Evolutionary conservation across 2,797 vertebrate genomes (phyloP).

Genomic region (Pseudochromis fuscus): DNA sequence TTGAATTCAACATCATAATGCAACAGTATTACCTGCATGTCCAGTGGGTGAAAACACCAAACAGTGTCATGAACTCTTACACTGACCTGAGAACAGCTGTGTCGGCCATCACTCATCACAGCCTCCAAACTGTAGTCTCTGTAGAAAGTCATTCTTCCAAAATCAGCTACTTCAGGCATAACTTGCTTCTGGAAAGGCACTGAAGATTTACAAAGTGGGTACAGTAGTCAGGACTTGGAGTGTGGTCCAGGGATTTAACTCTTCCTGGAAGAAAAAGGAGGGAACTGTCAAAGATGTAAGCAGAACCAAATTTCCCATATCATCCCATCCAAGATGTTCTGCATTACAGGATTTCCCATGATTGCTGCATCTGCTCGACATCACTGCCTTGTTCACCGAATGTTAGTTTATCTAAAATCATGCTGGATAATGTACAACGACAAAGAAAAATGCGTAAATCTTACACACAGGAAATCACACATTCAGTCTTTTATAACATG

Average conservation of each 20-base stretch:
- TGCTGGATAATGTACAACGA: background rate
- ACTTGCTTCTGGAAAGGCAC: slow-evolving; percentile 41
- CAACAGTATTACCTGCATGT: background rate
- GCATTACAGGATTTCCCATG: slow-evolving; percentile 22
- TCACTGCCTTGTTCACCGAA: background rate
- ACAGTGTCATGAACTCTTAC: background rate
- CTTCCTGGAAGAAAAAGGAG: slow-evolving; percentile 32
- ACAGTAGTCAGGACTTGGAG: slow-evolving; percentile 15
- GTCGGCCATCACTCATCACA: background rate
- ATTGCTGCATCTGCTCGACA: background rate
- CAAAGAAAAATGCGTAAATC: background rate
- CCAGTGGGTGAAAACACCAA: background rate
- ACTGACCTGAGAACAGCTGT: background rate
- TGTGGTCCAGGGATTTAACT: slow-evolving; percentile 44
- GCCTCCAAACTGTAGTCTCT: slow-evolving; percentile 6
- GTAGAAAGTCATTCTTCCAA: slow-evolving; percentile 26
- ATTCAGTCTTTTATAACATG: background rate
- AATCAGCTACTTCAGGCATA: slow-evolving; percentile 35
- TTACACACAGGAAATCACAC: background rate
- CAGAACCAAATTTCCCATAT: slow-evolving; percentile 30
- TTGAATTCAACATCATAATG: background rate
- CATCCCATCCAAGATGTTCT: slow-evolving; percentile 31
- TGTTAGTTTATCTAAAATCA: background rate
- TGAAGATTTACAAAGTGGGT: slow-evolving; percentile 51
- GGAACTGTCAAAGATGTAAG: slow-evolving; percentile 15